Base-by-base conservation (phyloP, 2,797 vertebrate genomes). In the Kryptolebias ocellatus region DNA sequence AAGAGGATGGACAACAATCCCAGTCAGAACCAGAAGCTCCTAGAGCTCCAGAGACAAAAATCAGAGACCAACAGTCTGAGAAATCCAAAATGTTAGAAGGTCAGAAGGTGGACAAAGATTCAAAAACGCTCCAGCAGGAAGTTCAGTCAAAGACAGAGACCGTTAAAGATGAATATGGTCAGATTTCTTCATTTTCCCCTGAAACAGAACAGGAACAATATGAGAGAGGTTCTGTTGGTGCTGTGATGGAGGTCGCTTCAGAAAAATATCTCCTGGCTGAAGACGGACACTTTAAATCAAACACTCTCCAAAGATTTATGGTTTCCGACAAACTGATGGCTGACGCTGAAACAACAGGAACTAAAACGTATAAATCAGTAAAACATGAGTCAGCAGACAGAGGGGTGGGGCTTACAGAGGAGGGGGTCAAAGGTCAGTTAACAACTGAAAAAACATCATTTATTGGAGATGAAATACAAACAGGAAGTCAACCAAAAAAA, bases 181-280 rank as follows among this genome's bases (percentile, higher is more conserved):
- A 6, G 4, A 44, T 74, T 20, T 3, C 34, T 54, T 59, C 60
- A 8, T 39, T 79, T 27, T 16, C 8, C 8, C 29, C 60, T 31
- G 53, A 82, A 67, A 45, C 29, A 5, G 56, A 67, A 61, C 58
- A 77, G 15, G 17, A 20, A 0, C 17, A 18, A 0, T 5, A 55
- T 51, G 72, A n/a, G 47, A 39, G 9, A 0, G 0, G n/a, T 47
- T 76, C 70, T 45, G 16, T 45, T 8, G 60, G 64, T 12, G 44
- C 79, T 49, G 60, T 70, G 24, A 80, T 72, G 81, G 66, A 63
- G 4, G n/a, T 69, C 14, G 29, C 64, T 27, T 56, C 75, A 34
- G 44, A 74, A 54, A 70, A 47, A 56, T 9, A 51, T 34, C 4
- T 59, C 0, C 6, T 56, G 1, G 17, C 64, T 8, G 49, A 57